phyloP scores from a whole-genome alignment of 2,888 invertebrate genomes.

The Calameuta filiformis region DNA sequence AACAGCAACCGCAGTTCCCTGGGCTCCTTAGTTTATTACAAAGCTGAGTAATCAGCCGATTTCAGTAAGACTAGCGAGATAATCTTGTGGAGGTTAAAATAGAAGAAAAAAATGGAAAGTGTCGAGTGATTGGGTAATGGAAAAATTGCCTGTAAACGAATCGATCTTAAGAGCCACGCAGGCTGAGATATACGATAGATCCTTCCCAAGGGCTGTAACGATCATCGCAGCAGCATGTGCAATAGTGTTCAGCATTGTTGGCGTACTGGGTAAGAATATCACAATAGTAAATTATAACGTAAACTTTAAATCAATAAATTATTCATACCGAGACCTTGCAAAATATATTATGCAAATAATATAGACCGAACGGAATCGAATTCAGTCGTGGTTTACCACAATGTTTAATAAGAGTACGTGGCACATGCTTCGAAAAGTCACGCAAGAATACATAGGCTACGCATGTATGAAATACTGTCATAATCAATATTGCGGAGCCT shows the following conservation, averaged over 20 bases:
- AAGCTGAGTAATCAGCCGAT: not conserved
- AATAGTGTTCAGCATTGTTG: conserved; percentile 81
- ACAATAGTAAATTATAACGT: not conserved
- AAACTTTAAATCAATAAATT: conserved; percentile 8
- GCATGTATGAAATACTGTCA: not conserved
- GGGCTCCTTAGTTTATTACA: not conserved
- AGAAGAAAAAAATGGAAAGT: conserved; percentile 14
- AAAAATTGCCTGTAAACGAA: not conserved
- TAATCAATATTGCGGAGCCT: not conserved
- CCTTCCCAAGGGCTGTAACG: conserved; percentile 80
- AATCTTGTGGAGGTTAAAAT: not conserved
- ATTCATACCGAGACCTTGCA: not conserved
- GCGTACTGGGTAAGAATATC: conserved; percentile 77
- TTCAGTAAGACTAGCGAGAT: not conserved
- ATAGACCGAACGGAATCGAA: not conserved
- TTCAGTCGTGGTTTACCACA: not conserved
- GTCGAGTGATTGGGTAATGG: conserved; percentile 16
- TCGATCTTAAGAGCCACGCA: conserved; percentile 2
- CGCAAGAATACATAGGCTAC: not conserved
- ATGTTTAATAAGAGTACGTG: not conserved
- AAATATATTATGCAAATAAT: not conserved
- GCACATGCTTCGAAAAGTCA: not conserved
- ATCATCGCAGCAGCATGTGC: conserved; percentile 83
- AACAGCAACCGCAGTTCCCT: not conserved
- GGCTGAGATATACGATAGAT: conserved; percentile 23